phyloP scores from a whole-genome alignment of 2,888 invertebrate genomes.

The Scaptomyza reducta region DNA sequence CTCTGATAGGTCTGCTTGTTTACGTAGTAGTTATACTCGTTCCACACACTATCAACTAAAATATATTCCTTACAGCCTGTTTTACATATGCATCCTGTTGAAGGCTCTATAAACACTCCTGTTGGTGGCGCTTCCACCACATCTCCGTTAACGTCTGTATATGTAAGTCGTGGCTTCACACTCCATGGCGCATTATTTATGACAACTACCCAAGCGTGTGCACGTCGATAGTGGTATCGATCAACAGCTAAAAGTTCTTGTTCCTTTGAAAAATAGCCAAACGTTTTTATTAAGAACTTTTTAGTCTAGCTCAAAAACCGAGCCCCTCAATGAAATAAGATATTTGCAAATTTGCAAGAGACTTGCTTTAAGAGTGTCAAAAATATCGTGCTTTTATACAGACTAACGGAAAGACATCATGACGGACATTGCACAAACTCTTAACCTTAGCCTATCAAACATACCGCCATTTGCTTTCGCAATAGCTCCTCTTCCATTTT shows the following conservation, averaged over 20 bases:
- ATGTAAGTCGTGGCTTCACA: constrained; percentile 71
- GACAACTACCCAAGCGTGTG: constrained; percentile 94
- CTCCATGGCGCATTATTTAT: constrained; percentile 84
- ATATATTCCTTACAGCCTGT: constrained; percentile 87
- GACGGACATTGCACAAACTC: no score
- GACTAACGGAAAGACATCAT: no score
- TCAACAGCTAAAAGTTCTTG: constrained; percentile 88
- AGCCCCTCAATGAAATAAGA: no score
- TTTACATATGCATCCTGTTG: constrained; percentile 89
- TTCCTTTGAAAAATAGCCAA: constrained; percentile 84
- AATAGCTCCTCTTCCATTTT: constrained; percentile 78
- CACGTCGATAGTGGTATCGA: constrained; percentile 87
- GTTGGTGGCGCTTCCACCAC: constrained; percentile 74
- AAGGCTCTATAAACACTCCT: constrained; percentile 93
- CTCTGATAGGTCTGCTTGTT: constrained; percentile 87
- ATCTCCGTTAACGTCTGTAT: constrained; percentile 75
- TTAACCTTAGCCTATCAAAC: no score
- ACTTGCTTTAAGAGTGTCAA: no score
- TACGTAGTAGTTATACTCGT: constrained; percentile 93
- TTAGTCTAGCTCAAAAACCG: no score
- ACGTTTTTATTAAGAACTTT: no score
- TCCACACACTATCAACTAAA: constrained; percentile 93
- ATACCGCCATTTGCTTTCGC: constrained; percentile 55
- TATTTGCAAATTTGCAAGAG: no score
- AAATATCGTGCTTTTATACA: no score